These are phyloP conservation scores for Rhea pennata DNA, from an alignment of 2,113 vertebrate species.

Conservation along the genomic window DNA sequence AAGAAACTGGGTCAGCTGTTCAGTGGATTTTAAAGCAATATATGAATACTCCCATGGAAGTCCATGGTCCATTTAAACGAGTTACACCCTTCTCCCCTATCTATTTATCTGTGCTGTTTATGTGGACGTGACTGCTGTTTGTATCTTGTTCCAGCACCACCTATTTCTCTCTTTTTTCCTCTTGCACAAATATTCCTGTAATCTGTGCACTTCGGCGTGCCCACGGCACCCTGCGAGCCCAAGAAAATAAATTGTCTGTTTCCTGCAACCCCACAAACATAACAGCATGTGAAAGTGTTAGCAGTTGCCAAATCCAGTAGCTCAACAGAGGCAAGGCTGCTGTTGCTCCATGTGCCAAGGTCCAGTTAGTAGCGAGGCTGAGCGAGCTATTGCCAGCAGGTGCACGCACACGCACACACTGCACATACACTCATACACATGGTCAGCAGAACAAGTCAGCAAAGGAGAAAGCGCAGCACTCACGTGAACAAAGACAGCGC, in stretches of 20 bases:
- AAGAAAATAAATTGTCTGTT: background rate
- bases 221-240: background rate
- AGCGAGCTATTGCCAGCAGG: background rate
- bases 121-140: background rate
- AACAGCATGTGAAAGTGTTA: background rate
- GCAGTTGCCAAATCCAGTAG: background rate
- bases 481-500: background rate
- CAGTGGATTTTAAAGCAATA: background rate
- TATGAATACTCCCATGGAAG: background rate
- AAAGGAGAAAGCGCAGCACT: background rate
- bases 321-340: background rate
- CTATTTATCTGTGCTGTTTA: background rate
- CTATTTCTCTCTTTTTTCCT: background rate
- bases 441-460: background rate
- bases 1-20: background rate
- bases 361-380: background rate
- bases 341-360: background rate
- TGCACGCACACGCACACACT: background rate
- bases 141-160: background rate
- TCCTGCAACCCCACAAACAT: background rate
- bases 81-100: background rate
- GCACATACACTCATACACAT: background rate
- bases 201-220: background rate
- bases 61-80: background rate
- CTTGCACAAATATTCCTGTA: background rate